phyloP scores from a whole-genome alignment of 2,113 vertebrate species.

The Colossoma macropomum region DNA sequence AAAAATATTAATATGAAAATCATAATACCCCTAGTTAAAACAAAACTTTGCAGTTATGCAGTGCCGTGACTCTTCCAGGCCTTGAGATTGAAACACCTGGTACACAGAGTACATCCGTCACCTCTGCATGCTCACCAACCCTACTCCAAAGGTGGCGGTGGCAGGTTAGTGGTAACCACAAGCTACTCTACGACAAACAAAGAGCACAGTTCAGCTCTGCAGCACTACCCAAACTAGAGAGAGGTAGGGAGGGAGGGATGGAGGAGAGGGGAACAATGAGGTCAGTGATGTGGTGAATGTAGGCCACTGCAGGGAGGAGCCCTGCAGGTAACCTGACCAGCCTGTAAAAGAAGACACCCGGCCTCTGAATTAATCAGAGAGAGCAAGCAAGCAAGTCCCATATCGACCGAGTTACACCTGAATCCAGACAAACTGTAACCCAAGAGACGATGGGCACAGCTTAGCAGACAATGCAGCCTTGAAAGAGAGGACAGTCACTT shows the following conservation, averaged over 20 bases:
- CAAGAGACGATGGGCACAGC: constrained; percentile 1
- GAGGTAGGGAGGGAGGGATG: neutral
- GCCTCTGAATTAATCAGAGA: constrained; percentile 61
- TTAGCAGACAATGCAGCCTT: neutral
- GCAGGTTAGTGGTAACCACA: constrained; percentile 6
- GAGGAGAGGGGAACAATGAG: constrained; percentile 39
- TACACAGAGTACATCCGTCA: neutral
- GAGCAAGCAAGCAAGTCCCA: neutral
- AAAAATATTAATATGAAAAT: no score
- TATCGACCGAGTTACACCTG: neutral
- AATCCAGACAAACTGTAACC: constrained; percentile 10
- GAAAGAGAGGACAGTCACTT: neutral
- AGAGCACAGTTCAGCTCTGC: neutral
- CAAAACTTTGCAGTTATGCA: no score
- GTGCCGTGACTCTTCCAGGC: no score
- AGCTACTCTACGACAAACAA: neutral
- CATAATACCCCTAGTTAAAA: no score
- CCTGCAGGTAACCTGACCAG: constrained; percentile 55
- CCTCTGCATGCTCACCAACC: neutral
- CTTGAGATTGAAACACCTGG: neutral
- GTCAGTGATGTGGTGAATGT: constrained; percentile 50
- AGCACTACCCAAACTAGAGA: neutral
- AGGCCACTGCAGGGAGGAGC: constrained; percentile 43
- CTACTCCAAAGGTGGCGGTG: neutral
- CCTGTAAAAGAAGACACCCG: constrained; percentile 51